Percentiles rank a stretch among this genome's conserved stretches.
These are phyloP conservation scores for Phoebastria nigripes DNA, from an alignment of 2,797 vertebrate species.

Conservation along the genomic window DNA sequence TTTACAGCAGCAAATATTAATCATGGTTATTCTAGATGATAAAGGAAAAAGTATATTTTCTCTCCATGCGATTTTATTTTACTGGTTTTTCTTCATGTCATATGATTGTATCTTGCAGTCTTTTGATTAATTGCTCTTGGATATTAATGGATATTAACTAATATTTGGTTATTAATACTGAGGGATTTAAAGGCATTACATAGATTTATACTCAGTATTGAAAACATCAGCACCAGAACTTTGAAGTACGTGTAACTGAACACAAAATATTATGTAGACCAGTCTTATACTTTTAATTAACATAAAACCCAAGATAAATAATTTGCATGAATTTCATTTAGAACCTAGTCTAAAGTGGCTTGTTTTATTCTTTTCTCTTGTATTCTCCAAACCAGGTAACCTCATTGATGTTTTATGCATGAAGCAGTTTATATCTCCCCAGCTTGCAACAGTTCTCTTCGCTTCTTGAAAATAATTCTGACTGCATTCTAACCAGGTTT, in stretches of 20 bases:
- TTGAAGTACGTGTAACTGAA: background rate
- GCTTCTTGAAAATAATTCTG: background rate
- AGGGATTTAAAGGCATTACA: background rate
- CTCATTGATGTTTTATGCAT: background rate
- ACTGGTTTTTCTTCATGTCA: background rate
- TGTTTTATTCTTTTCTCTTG: background rate
- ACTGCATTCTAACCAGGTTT: background rate
- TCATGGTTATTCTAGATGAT: background rate
- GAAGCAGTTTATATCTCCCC: background rate
- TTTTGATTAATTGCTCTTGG: constrained; percentile 30
- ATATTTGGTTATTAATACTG: background rate
- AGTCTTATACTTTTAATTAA: background rate
- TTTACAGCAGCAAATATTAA: background rate
- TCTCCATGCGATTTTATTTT: background rate
- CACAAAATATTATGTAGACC: background rate
- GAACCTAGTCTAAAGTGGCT: background rate
- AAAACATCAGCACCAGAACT: background rate
- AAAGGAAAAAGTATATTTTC: background rate
- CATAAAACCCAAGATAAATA: background rate
- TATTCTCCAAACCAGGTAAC: background rate
- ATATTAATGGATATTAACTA: background rate
- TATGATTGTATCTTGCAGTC: background rate
- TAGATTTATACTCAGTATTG: background rate
- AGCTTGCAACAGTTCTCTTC: background rate
- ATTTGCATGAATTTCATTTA: background rate